Conservation (phyloP, 2,113 vertebrate genomes). For the Brienomyrus brachyistius region DNA sequence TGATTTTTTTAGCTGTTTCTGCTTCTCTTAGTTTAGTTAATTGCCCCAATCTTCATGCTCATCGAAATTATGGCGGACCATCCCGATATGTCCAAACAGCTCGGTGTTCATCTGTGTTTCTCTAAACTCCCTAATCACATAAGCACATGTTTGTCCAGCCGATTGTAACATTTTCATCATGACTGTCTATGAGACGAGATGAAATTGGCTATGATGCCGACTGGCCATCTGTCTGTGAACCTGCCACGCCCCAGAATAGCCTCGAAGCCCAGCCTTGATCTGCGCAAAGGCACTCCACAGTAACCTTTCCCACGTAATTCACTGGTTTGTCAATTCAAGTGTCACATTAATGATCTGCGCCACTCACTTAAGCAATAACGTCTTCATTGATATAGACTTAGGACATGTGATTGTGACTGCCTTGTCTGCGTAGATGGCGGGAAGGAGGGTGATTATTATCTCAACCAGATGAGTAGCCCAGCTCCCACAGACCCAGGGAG, state of each 20-base stretch:
- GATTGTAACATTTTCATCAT: not conserved
- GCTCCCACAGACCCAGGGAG: not conserved
- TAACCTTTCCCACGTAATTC: not conserved
- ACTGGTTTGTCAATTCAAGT: not conserved
- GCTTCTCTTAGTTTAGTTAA: not conserved
- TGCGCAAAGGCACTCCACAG: not conserved
- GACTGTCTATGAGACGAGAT: not conserved
- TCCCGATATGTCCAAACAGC: not conserved
- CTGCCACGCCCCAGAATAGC: not conserved
- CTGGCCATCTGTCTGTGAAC: not conserved
- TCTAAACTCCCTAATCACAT: not conserved
- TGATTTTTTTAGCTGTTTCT: not conserved
- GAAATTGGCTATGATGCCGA: not conserved
- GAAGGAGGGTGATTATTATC: not conserved
- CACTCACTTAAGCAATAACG: not conserved
- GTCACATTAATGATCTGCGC: too few relatives aligned
- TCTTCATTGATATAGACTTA: not conserved
- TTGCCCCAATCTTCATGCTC: not conserved
- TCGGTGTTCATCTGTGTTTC: not conserved
- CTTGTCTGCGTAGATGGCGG: not conserved
- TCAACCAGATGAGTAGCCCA: not conserved
- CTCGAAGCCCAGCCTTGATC: not conserved
- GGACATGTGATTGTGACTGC: not conserved
- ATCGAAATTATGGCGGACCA: not conserved
- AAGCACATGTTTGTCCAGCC: not conserved